Evolutionary conservation across 2,888 invertebrate species (phyloP).

Genomic region (Sinopyrophorus schimmeli): DNA sequence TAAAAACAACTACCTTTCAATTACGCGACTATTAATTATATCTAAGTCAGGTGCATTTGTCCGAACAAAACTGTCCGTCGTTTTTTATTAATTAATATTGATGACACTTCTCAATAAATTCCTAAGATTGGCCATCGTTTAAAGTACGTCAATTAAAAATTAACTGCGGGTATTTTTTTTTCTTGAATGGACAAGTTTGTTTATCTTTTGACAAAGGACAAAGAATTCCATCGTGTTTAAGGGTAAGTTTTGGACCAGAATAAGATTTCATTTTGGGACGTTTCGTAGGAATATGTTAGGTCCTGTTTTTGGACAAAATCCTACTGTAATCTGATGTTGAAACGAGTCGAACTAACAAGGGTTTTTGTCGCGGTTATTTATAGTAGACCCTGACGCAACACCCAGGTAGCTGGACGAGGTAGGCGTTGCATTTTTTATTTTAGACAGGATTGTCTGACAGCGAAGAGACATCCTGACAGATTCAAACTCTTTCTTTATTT

Average conservation of each 20-base stretch:
- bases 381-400: slow-evolving; percentile 54
- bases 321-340: slow-evolving; percentile 52
- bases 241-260: slow-evolving; percentile 46
- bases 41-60: slow-evolving; percentile 17
- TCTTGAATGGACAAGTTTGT: slow-evolving; percentile 50
- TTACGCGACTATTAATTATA: slow-evolving; percentile 20
- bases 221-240: slow-evolving; percentile 48
- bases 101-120: slow-evolving; percentile 51
- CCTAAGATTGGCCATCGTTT: slow-evolving; percentile 46
- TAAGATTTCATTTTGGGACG: slow-evolving; percentile 36
- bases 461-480: slow-evolving; percentile 51
- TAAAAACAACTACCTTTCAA: slow-evolving; percentile 14
- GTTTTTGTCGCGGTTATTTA: slow-evolving; percentile 56
- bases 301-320: slow-evolving; percentile 33
- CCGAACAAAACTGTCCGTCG: slow-evolving; percentile 26
- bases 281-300: slow-evolving; percentile 17
- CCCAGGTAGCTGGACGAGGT: slow-evolving; percentile 55
- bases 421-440: slow-evolving; percentile 54
- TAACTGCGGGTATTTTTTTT: slow-evolving; percentile 47
- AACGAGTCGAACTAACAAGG: slow-evolving; percentile 52
- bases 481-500: slow-evolving; percentile 40
- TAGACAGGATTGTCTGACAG: slow-evolving; percentile 50
- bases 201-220: slow-evolving; percentile 52
- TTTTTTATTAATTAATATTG: slow-evolving; percentile 51
- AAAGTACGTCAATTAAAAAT: slow-evolving; percentile 52